A percentile compares a stretch with the other conserved stretches of the same genome.
phyloP scores from a whole-genome alignment of 2,113 vertebrate species.

The Brachyhypopomus gauderio region DNA sequence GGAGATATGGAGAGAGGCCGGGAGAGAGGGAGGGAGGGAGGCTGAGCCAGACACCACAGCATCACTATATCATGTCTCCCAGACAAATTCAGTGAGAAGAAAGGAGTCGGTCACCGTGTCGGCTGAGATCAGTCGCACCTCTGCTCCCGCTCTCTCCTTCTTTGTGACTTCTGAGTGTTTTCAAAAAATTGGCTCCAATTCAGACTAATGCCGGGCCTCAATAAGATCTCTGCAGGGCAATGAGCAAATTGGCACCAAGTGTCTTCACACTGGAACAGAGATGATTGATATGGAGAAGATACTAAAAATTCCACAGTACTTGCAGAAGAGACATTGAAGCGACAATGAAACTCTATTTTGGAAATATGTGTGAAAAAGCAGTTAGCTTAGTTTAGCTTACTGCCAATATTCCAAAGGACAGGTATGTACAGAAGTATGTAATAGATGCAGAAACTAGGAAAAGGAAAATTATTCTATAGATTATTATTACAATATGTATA shows the following conservation, averaged over 20 bases:
- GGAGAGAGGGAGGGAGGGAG: neutral
- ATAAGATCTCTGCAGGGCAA: neutral
- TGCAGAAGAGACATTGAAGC: neutral
- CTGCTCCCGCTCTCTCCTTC: neutral
- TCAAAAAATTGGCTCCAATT: neutral
- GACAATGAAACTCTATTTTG: neutral
- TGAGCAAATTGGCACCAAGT: neutral
- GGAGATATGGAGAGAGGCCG: neutral
- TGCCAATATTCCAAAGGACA: neutral
- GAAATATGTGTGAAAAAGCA: neutral
- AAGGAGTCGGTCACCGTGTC: neutral
- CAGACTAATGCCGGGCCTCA: neutral
- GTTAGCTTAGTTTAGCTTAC: neutral
- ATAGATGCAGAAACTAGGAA: neutral
- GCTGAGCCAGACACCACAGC: constrained; percentile 3
- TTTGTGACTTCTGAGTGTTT: neutral
- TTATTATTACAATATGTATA: too few species aligned
- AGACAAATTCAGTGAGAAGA: constrained; percentile 10
- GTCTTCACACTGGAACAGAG: neutral
- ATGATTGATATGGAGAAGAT: neutral
- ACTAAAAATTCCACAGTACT: neutral
- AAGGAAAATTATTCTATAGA: neutral
- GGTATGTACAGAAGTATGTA: neutral
- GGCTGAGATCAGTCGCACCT: neutral
- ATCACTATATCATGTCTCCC: neutral